These are phyloP conservation scores for Xestia ashworthii DNA, from an alignment of 2,888 invertebrate species.

Conservation along the genomic window DNA sequence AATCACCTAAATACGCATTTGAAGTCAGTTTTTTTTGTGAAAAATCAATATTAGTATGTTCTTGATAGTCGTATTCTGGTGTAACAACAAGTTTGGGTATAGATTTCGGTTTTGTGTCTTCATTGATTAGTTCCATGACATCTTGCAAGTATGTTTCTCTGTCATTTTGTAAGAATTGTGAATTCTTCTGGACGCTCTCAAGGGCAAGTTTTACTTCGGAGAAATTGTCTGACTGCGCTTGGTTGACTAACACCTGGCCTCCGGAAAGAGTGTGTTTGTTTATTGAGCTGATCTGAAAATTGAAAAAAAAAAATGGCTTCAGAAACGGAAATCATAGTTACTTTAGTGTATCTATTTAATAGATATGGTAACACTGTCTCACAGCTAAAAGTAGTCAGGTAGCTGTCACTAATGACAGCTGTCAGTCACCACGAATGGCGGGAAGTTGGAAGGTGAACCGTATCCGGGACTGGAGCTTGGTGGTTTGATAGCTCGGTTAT, in stretches of 20 bases:
- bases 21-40: slow-evolving; percentile 5
- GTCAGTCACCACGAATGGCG: too few relatives aligned
- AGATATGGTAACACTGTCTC: too few relatives aligned
- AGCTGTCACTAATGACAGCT: too few relatives aligned
- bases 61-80: slow-evolving; percentile 6
- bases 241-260: slow-evolving; percentile 81
- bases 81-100: not conserved
- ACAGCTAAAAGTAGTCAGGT: too few relatives aligned
- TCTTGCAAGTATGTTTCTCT: slow-evolving; percentile 71
- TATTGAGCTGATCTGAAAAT: slow-evolving; percentile 78
- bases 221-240: slow-evolving; percentile 67
- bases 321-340: not conserved
- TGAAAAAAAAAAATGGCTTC: not conserved
- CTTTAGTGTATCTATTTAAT: too few relatives aligned
- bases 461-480: too few relatives aligned
- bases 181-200: slow-evolving; percentile 73
- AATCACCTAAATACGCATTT: slow-evolving; percentile 5
- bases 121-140: slow-evolving; percentile 74
- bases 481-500: too few relatives aligned
- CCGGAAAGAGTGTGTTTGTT: slow-evolving; percentile 82
- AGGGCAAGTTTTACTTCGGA: slow-evolving; percentile 75
- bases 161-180: slow-evolving; percentile 73
- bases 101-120: slow-evolving; percentile 60
- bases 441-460: too few relatives aligned
- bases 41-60: slow-evolving; percentile 13